A percentile compares a stretch with the other conserved stretches of the same genome.
Conservation (phyloP, 2,113 vertebrate species). For the Dascyllus trimaculatus region DNA sequence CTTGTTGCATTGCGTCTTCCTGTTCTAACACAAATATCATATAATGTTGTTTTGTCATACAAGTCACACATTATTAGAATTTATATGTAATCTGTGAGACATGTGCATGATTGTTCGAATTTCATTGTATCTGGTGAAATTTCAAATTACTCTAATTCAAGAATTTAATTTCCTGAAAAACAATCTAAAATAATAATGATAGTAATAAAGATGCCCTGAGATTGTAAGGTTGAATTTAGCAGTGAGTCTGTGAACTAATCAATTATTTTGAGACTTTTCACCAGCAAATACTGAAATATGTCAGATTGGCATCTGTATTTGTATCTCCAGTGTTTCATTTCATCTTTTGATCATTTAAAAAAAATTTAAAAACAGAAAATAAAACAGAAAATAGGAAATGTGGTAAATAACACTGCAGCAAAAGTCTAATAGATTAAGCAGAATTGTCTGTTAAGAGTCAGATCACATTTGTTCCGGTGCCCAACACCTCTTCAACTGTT, state of each 20-base stretch:
- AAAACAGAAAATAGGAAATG: neutral
- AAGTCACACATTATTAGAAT: neutral
- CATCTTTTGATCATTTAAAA: too few species aligned
- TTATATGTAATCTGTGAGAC: neutral
- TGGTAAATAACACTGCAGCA: neutral
- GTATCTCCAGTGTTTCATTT: neutral
- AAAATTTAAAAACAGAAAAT: too few species aligned
- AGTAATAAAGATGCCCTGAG: neutral
- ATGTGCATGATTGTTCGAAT: neutral
- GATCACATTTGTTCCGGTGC: too few species aligned
- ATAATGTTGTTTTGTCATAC: neutral
- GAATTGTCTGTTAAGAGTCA: neutral
- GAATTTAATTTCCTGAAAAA: neutral
- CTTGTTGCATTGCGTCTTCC: neutral
- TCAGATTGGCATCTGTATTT: too few species aligned
- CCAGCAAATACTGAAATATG: too few species aligned
- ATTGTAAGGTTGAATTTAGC: neutral
- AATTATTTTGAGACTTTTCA: too few species aligned
- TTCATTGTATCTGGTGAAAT: too few species aligned
- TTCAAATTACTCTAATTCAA: neutral
- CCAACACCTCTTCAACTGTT: accelerated
- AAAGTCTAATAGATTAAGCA: neutral
- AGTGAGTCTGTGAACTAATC: too few species aligned
- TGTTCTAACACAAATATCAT: neutral
- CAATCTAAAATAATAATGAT: too few species aligned